Percentiles rank a stretch among this genome's conserved stretches.
Conservation (phyloP, 2,888 invertebrate genomes). For the Cosmorhoe ocellata region DNA sequence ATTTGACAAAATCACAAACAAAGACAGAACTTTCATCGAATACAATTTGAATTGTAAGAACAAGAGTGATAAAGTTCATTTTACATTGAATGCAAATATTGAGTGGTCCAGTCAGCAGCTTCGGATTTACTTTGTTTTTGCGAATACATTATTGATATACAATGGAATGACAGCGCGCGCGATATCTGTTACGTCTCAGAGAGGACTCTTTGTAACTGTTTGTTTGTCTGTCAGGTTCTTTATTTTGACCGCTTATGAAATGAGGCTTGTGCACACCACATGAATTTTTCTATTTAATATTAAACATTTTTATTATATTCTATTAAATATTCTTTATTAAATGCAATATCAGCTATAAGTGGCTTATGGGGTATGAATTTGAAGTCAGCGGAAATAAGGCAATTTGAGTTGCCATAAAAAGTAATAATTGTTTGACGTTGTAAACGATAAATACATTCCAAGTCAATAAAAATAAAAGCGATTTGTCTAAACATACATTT, state of each 20-base stretch:
- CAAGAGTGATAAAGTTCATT: constrained; percentile 2
- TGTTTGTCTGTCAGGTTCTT: constrained; percentile 40
- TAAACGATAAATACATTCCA: no score
- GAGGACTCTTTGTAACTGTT: constrained; percentile 48
- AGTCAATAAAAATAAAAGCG: no score
- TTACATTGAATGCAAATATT: not conserved
- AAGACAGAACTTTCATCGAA: no score
- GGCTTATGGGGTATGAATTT: no score
- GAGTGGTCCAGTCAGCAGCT: constrained; percentile 40
- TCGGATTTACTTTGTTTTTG: constrained; percentile 60
- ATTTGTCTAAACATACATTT: no score
- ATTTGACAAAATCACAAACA: no score
- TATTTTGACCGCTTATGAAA: constrained; percentile 27
- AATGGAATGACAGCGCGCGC: constrained; percentile 65
- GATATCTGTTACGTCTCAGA: constrained; percentile 47
- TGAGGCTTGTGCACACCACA: constrained; percentile 12
- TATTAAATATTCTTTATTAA: not conserved
- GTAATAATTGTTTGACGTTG: no score
- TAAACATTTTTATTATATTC: no score
- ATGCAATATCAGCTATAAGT: not conserved
- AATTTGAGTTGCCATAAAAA: no score
- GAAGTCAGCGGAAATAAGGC: no score
- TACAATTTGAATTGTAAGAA: no score
- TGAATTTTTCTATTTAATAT: no score
- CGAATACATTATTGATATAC: constrained; percentile 72